These are phyloP conservation scores for Diplosoma virens DNA, from an alignment of 23 tunicate species.

Conservation along the genomic window DNA sequence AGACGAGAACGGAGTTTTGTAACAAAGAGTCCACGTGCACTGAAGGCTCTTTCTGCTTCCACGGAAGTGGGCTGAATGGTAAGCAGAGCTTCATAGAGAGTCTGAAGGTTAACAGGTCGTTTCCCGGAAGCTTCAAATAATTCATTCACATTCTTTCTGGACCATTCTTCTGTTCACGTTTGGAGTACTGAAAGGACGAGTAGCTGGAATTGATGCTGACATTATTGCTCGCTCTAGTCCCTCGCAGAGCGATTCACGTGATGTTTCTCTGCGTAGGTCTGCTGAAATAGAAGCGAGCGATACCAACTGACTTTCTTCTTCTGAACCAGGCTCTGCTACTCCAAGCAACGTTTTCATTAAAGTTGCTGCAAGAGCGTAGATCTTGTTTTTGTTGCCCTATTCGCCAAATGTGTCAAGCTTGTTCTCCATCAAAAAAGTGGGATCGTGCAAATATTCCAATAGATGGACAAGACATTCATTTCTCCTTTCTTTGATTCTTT, in stretches of 20 bases:
- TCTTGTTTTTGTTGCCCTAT: constrained; percentile 45
- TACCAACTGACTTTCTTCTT: constrained; percentile 35
- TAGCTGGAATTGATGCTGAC: constrained; percentile 48
- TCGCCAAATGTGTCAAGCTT: constrained; percentile 36
- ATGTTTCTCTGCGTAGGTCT: constrained; percentile 11
- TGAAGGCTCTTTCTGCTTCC: constrained; percentile 67
- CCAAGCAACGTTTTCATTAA: constrained; percentile 44
- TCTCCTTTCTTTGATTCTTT: constrained; percentile 39
- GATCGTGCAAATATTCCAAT: constrained; percentile 38
- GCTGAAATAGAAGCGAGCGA: constrained; percentile 33
- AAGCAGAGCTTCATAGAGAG: constrained; percentile 54
- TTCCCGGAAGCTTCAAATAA: constrained; percentile 53
- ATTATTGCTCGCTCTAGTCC: constrained; percentile 48
- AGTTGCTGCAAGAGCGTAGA: constrained; percentile 47
- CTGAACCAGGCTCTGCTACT: constrained; percentile 16
- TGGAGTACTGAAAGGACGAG: constrained; percentile 32
- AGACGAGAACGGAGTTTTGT: constrained; percentile 37
- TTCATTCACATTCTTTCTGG: constrained; percentile 53
- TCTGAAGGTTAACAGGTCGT: constrained; percentile 48
- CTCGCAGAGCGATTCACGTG: constrained; percentile 30
- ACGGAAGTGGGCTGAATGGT: constrained; percentile 46
- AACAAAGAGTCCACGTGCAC: constrained; percentile 49
- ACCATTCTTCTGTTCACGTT: constrained; percentile 41
- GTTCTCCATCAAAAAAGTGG: constrained; percentile 23
- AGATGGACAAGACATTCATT: constrained; percentile 31